These are phyloP conservation scores for Phacellophora camtschatica DNA, from an alignment of 30 jellyfish, hydroid and myxozoan genomes.

Conservation along the genomic window DNA sequence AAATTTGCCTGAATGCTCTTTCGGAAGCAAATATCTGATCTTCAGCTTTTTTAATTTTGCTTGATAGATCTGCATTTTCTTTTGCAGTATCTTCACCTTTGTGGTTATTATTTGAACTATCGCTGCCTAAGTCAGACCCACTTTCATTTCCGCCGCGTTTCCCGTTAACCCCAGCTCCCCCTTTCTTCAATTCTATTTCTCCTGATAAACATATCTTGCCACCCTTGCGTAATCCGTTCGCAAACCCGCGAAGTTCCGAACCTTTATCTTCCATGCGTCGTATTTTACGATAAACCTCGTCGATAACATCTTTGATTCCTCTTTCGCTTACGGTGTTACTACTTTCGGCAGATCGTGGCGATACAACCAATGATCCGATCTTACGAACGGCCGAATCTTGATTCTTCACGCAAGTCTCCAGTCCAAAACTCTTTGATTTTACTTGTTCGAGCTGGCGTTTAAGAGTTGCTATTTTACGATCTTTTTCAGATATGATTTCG, in stretches of 20 bases:
- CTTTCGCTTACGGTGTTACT: slow-evolving; percentile 16
- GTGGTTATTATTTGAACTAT: neutral
- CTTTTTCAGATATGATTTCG: slow-evolving; percentile 40
- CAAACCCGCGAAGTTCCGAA: neutral
- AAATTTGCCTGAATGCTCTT: slow-evolving; percentile 52
- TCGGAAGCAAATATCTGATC: slow-evolving; percentile 43
- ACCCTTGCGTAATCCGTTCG: neutral
- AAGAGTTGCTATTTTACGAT: slow-evolving; percentile 26
- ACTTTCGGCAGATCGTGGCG: slow-evolving; percentile 42
- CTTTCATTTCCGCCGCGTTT: neutral
- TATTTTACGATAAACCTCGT: slow-evolving; percentile 30
- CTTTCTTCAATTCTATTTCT: neutral
- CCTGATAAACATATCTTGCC: neutral
- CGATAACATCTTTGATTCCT: slow-evolving; percentile 47
- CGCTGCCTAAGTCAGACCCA: neutral
- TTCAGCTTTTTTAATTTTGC: slow-evolving; percentile 18
- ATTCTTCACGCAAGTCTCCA: slow-evolving; percentile 44
- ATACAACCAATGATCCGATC: slow-evolving; percentile 43
- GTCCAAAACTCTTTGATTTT: slow-evolving; percentile 27
- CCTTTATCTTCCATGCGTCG: slow-evolving; percentile 21
- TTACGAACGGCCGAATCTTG: slow-evolving; percentile 71
- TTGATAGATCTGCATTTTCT: neutral
- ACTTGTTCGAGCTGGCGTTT: slow-evolving; percentile 40
- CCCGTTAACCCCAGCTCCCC: neutral
- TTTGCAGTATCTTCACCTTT: neutral